phyloP scores from a whole-genome alignment of 2,888 invertebrate species.

The Agrilus mali region DNA sequence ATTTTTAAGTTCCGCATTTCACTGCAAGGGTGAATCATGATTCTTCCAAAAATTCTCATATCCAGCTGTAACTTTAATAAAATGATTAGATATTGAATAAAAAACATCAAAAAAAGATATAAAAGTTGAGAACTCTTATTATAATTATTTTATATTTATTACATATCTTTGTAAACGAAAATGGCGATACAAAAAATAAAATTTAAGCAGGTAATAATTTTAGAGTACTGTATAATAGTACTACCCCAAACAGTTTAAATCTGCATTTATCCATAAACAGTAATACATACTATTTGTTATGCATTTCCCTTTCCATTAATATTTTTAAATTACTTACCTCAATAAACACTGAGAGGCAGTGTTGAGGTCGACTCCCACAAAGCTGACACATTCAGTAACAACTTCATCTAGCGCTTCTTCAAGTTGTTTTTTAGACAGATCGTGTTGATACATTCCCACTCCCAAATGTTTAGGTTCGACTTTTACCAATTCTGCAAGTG shows the following conservation, averaged over 20 bases:
- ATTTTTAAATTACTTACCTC: slow-evolving; percentile 52
- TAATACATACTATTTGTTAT: not conserved
- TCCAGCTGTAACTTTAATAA: no score
- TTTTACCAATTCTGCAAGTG: slow-evolving; percentile 83
- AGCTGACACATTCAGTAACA: slow-evolving; percentile 83
- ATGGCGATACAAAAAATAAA: no score
- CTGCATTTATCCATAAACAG: not conserved
- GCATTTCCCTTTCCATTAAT: not conserved
- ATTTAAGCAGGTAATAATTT: no score
- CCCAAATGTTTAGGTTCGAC: slow-evolving; percentile 87
- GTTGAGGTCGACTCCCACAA: slow-evolving; percentile 87
- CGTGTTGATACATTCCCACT: slow-evolving; percentile 93
- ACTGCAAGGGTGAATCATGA: no score
- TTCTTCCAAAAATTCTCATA: no score
- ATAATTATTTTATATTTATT: no score
- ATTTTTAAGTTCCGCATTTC: no score
- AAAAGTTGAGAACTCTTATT: no score
- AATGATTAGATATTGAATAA: no score
- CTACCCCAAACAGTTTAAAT: not conserved
- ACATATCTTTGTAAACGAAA: no score
- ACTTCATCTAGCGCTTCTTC: slow-evolving; percentile 62
- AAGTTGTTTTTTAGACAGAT: slow-evolving; percentile 67
- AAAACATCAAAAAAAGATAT: no score
- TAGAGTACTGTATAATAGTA: no score
- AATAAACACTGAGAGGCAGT: slow-evolving; percentile 72